Percentiles rank a stretch among this genome's conserved stretches.
phyloP scores from a whole-genome alignment of 2,113 vertebrate species.

The Mola mola region DNA sequence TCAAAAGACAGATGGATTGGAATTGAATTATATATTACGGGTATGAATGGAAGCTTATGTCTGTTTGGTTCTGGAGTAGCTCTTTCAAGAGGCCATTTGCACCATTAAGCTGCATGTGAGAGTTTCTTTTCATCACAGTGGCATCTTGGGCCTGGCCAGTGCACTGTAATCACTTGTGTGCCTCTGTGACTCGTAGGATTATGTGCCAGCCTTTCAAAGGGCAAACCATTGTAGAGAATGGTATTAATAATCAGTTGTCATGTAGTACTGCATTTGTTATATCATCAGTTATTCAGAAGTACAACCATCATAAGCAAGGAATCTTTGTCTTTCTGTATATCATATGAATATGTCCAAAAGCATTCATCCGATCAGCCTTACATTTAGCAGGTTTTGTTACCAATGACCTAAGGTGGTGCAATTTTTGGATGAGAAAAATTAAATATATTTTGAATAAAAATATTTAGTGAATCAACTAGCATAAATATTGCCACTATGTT shows the following conservation, averaged over 20 bases:
- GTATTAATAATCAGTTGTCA: background rate
- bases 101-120: conserved; percentile 35
- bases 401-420: too few species aligned
- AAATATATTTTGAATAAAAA: too few species aligned
- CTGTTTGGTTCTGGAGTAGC: conserved; percentile 38
- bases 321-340: too few species aligned
- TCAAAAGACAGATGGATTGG: conserved; percentile 17
- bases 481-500: too few species aligned
- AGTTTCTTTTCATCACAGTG: conserved; percentile 42
- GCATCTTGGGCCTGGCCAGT: conserved; percentile 29
- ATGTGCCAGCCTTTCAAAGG: conserved; percentile 18
- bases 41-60: conserved; percentile 40
- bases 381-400: too few species aligned
- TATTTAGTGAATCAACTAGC: too few species aligned
- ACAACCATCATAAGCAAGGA: too few species aligned
- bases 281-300: background rate
- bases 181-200: conserved; percentile 12
- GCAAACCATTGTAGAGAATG: conserved; percentile 13
- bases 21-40: conserved; percentile 21
- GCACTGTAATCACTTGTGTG: conserved; percentile 32
- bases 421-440: too few species aligned
- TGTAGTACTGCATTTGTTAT: background rate
- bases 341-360: too few species aligned
- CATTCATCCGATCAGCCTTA: too few species aligned
- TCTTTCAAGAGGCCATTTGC: conserved; percentile 50